Evolutionary conservation across 2,888 invertebrate genomes (phyloP), one percentile per base, ranked within the genome.

Genomic region (Trichogramma evanescens): DNA sequence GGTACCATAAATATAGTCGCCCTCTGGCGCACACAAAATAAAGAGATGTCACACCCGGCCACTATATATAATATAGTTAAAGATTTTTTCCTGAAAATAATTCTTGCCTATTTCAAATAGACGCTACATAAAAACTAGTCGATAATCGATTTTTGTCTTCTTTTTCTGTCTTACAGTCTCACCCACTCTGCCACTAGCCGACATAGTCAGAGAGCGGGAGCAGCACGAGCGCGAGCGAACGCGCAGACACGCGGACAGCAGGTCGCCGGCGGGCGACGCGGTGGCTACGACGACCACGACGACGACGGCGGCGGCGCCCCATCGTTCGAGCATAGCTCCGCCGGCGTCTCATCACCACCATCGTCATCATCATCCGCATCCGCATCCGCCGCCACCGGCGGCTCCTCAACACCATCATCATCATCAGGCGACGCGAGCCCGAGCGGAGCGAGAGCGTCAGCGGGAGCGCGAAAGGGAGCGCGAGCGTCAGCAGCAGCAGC

Each of bases 261-360:
- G 62, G 67, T 49, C 68, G 65, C 56, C 64, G 69, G 52, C 66
- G 68, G 39, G 26, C 63, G 42, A 26, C 60, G 65, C n/a, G 58
- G 68, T 56, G 69, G 71, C 26, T 26, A 43, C 26, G 26, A 26
- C 26, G 71, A 58, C 72, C 70, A 42, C 65, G 70, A 46, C 68
- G 73, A 54, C 67, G 74, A 58, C 74, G 69, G 71, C 63, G 74
- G 75, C 71, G 76, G 69, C 71, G 74, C 60, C 70, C 26, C 26
- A 26, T 26, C 26, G 26, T 26, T 26, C 26, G 26, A 26, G 26
- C 26, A 26, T 26, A 26, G 2, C 26, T 26, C 26, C 26, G 26
- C 26, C 26, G 1, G 26, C 26, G 26, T 26, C 26, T 26, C 26
- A 26, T 26, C 26, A 26, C 26, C 26, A 26, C 26, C 26, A 26